Evolutionary conservation across 2,113 vertebrate species (phyloP).

Genomic region (Melanostigma gelatinosum): DNA sequence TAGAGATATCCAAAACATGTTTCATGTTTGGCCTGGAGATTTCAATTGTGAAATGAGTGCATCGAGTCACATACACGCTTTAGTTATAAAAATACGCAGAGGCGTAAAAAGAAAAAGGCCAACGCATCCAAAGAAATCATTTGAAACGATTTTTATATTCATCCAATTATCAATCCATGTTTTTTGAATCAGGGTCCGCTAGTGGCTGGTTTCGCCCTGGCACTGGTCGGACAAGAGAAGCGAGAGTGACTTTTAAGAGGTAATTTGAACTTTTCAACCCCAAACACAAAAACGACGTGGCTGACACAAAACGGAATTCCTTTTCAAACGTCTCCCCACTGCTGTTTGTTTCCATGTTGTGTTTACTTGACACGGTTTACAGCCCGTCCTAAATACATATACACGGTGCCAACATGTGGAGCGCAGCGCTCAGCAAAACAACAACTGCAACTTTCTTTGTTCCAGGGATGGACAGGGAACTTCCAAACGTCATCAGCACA

Average conservation of each 20-base stretch:
- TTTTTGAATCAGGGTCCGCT: not conserved
- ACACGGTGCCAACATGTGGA: constrained; percentile 61
- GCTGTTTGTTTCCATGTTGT: constrained; percentile 72
- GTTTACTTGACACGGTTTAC: constrained; percentile 79
- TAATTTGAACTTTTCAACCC: constrained; percentile 81
- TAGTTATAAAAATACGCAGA: not conserved
- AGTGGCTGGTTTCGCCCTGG: constrained; percentile 1
- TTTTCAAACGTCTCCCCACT: constrained; percentile 63
- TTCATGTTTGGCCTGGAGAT: not conserved
- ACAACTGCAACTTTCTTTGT: constrained; percentile 46
- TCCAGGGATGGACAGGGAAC: constrained; percentile 31
- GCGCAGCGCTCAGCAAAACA: constrained; percentile 9
- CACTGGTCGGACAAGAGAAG: constrained; percentile 62
- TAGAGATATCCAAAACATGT: too few relatives aligned
- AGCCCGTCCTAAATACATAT: constrained; percentile 58
- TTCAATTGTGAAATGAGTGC: not conserved
- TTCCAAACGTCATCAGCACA: constrained; percentile 43
- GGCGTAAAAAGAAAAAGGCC: not conserved
- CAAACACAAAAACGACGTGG: constrained; percentile 61
- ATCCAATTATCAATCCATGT: not conserved
- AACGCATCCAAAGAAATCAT: not conserved
- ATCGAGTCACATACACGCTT: not conserved
- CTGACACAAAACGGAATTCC: constrained; percentile 80
- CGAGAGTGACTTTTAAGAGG: constrained; percentile 73
- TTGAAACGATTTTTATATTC: not conserved